phyloP scores from a whole-genome alignment of 2,113 vertebrate species.

The Bufo gargarizans region DNA sequence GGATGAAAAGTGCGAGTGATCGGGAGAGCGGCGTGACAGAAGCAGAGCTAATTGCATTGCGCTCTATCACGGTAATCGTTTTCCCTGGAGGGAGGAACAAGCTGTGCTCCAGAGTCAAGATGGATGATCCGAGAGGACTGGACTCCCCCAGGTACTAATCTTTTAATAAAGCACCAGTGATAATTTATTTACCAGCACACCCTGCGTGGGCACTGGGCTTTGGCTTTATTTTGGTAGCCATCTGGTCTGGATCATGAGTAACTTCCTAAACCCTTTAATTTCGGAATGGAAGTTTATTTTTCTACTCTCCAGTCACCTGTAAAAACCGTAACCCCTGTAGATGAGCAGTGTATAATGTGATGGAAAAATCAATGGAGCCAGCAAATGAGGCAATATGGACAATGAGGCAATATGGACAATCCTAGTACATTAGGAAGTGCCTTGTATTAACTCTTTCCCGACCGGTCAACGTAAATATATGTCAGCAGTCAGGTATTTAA shows the following conservation, averaged over 20 bases:
- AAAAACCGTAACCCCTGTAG: no score
- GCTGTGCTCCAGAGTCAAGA: neutral
- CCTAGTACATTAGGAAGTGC: no score
- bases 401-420: no score
- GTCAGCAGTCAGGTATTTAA: no score
- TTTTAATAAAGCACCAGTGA: neutral
- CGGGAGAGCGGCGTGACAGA: neutral
- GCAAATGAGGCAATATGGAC: no score
- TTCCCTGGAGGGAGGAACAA: neutral
- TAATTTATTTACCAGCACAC: neutral
- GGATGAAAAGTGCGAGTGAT: conserved; percentile 8
- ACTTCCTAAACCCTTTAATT: neutral
- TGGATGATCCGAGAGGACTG: neutral
- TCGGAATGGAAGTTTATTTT: no score
- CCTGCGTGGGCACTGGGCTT: neutral
- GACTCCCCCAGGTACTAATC: neutral
- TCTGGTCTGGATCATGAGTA: neutral
- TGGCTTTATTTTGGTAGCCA: neutral
- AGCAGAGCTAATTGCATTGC: conserved; percentile 20
- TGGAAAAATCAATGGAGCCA: no score
- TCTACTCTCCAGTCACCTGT: no score
- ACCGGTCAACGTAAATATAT: no score
- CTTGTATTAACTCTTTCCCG: no score
- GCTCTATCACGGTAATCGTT: neutral
- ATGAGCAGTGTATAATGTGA: no score